Evolutionary conservation across 1,140 invertebrate species (phyloP), one percentile per base, ranked within the genome.

Genomic region (Drosophila burlai): DNA sequence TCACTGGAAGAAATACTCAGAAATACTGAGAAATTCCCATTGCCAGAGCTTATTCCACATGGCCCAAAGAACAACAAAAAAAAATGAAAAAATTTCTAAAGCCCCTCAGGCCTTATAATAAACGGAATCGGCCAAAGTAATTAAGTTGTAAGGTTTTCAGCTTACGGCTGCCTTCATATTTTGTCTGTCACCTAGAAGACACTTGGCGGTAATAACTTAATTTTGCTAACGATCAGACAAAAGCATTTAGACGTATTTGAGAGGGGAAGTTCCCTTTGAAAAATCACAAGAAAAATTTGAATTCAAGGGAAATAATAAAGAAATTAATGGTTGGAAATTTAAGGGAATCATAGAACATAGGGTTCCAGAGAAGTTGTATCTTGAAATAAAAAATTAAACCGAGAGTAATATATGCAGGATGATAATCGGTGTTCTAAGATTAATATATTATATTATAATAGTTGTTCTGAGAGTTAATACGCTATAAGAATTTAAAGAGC

Each of bases 1-100:
- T 86, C 75, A 24, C 60, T 72, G 49, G 49, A 71, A 64, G 50
- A 78, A 81, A 13, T 29, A 50, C 50, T 55, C 5, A 9, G 21
- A 24, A 46, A 50, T 82, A 71, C 83, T 45, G 38, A 57, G 82
- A 78, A 85, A 65, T 54, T 36, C 11, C 43, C 31, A 13, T 24
- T 42, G 15, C 21, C 42, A 45, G 59, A n/a, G 26, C 43, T 38
- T 36, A 63, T 40, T 52, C 42, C 73, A 76, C 55, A 76, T 60
- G 72, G 73, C 42, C 62, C 52, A 43, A 31, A 55, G 9, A 45
- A 62, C 52, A 43, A 29, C 21, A 55, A 9, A 34, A 62, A 62
- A 45, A 40, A 43, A 45, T 45, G 26, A 21, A 65, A 58, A 42
- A 38, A 69, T 36, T 50, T 31, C 26, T 11, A 10, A 31, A 34